phyloP scores from a whole-genome alignment of 2,113 vertebrate species.

The Excalfactoria chinensis region DNA sequence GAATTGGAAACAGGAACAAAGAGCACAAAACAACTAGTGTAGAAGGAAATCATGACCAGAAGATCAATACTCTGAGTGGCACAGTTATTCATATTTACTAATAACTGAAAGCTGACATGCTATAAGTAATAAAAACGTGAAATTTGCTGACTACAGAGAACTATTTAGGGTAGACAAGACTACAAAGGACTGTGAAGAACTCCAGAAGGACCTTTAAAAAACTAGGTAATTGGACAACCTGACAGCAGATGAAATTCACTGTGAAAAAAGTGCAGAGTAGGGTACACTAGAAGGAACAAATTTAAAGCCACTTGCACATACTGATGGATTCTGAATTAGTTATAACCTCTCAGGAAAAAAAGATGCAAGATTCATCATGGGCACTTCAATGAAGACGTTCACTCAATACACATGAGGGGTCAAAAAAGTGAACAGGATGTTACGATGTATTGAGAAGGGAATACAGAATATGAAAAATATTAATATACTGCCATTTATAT shows the following conservation, averaged over 20 bases:
- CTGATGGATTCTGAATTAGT: slow-evolving; percentile 69
- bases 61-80: slow-evolving; percentile 22
- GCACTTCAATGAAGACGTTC: slow-evolving; percentile 38
- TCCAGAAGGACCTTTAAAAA: slow-evolving; percentile 72
- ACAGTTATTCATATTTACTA: slow-evolving; percentile 60
- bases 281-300: slow-evolving; percentile 68
- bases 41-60: slow-evolving; percentile 22
- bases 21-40: background rate
- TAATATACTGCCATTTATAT: slow-evolving; percentile 70
- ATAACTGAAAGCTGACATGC: slow-evolving; percentile 58
- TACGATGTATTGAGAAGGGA: slow-evolving; percentile 55
- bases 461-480: slow-evolving; percentile 67
- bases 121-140: slow-evolving; percentile 19
- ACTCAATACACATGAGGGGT: slow-evolving; percentile 65
- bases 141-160: slow-evolving; percentile 63
- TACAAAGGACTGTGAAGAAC: slow-evolving; percentile 57
- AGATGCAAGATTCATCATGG: slow-evolving; percentile 24
- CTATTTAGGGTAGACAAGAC: slow-evolving; percentile 62
- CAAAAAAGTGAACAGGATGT: slow-evolving; percentile 64
- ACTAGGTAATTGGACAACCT: slow-evolving; percentile 66
- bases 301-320: slow-evolving; percentile 72
- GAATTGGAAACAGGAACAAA: background rate
- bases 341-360: slow-evolving; percentile 63
- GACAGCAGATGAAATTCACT: slow-evolving; percentile 71
- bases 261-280: slow-evolving; percentile 68